phyloP scores from a whole-genome alignment of 2,797 vertebrate species.

The Liasis olivaceus region DNA sequence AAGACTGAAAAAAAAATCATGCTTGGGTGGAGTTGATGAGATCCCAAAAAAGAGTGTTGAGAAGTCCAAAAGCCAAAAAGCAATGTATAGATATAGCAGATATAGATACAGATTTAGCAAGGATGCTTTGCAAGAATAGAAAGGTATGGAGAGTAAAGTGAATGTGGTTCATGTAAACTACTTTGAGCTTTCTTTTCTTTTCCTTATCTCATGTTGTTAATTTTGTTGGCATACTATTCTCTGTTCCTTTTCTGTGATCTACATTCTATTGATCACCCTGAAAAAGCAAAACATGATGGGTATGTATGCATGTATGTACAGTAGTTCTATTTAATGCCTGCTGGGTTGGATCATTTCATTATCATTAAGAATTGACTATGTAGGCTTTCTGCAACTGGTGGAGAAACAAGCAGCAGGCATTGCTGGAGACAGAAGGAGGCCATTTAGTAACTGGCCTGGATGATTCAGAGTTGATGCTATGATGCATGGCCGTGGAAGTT shows the following conservation, averaged over 20 bases:
- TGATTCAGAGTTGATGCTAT: not conserved
- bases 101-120: not conserved
- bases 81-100: too few relatives aligned
- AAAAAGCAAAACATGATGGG: not conserved
- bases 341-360: not conserved
- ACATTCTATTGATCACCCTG: not conserved
- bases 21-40: not conserved
- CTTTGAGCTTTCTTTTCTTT: not conserved
- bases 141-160: not conserved
- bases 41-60: not conserved
- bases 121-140: not conserved
- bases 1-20: not conserved
- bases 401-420: not conserved
- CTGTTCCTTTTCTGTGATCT: not conserved
- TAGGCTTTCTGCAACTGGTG: not conserved
- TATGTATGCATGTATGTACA: not conserved
- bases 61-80: not conserved
- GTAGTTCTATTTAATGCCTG: not conserved
- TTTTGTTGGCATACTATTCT: not conserved
- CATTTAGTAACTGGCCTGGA: conserved; percentile 5
- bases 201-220: not conserved
- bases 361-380: not conserved
- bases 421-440: not conserved
- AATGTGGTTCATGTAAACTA: not conserved
- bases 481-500: not conserved